Base-by-base conservation (phyloP, 2,888 invertebrate species). In the Iselma pallidipennis region DNA sequence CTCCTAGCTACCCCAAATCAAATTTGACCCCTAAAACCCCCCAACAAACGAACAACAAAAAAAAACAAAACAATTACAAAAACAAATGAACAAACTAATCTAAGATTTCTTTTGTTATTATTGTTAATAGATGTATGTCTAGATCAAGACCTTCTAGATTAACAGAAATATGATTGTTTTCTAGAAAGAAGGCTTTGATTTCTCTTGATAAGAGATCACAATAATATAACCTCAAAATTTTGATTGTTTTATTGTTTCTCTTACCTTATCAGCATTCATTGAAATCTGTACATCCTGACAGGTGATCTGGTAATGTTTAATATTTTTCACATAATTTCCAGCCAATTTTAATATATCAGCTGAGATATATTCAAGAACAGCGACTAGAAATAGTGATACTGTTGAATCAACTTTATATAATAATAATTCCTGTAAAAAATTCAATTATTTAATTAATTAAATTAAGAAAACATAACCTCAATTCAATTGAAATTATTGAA, bases 311-410 rank as follows among this genome's bases (percentile, higher is more conserved):
- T 88, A 88, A 83, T 95, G 95, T 57, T 94, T 91, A 72, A 98
- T 96, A 83, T 97, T 95, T 83, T 96, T 96, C 37, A 98, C 98
- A 84, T 97, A 99, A 81, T 96, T 97, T 55, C 97, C 97, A 55
- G 96, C 95, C 80, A 98, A 85, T 87, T 96, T 95, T 55, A 98
- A 83, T 73, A 98, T 96, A 83, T 98, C 98, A 1, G 94, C 92
- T 68, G 95, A 93, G 71, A 98, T 95, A 82, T 95, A 97, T 82
- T 98, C 98, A 70, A 98, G 83, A 48, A 98, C 95, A 51, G 95
- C 96, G 49, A 95, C 93, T 77, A 97, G 89, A 83, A 94, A 97
- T 59, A 94, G 85, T 2, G 95, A 91, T 29, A 97, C 95, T 59
- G 93, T 91, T 65, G 88, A 88, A 82, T 94, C 94, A 69, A 95